phyloP scores from a whole-genome alignment of 2,888 invertebrate genomes.

The Cerceris ruficornis region DNA sequence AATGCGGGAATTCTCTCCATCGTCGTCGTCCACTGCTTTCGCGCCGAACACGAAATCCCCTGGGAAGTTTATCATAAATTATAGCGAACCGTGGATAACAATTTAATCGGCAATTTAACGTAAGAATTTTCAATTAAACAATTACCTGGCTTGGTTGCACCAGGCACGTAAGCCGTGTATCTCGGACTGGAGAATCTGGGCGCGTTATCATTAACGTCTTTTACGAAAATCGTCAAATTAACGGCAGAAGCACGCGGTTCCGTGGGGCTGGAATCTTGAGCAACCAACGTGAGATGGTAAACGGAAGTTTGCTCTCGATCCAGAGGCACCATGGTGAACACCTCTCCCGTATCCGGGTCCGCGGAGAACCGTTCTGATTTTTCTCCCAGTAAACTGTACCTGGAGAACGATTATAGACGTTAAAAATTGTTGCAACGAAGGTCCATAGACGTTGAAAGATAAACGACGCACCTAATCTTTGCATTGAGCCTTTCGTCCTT shows the following conservation, averaged over 20 bases:
- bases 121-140: background rate
- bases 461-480: conserved; percentile 86
- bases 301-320: conserved; percentile 91
- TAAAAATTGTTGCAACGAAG: background rate
- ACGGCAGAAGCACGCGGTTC: conserved; percentile 92
- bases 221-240: conserved; percentile 90
- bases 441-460: background rate
- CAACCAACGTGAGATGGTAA: conserved; percentile 92
- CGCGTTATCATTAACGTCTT: conserved; percentile 93
- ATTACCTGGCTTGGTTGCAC: conserved; percentile 88
- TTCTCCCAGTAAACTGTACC: conserved; percentile 92
- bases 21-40: conserved; percentile 92
- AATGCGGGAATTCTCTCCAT: conserved; percentile 91
- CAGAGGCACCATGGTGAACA: conserved; percentile 88
- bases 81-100: background rate
- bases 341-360: conserved; percentile 89
- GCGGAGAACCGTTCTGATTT: conserved; percentile 91
- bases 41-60: conserved; percentile 95
- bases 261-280: conserved; percentile 93
- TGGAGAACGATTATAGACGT: conserved; percentile 62
- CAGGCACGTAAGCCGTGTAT: conserved; percentile 92
- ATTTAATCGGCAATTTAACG: background rate
- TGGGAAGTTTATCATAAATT: conserved; percentile 42
- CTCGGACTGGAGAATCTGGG: conserved; percentile 89
- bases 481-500: conserved; percentile 93